Evolutionary conservation across 2,113 vertebrate genomes (phyloP), one percentile per base, ranked within the genome.

Genomic region (Puma concolor): DNA sequence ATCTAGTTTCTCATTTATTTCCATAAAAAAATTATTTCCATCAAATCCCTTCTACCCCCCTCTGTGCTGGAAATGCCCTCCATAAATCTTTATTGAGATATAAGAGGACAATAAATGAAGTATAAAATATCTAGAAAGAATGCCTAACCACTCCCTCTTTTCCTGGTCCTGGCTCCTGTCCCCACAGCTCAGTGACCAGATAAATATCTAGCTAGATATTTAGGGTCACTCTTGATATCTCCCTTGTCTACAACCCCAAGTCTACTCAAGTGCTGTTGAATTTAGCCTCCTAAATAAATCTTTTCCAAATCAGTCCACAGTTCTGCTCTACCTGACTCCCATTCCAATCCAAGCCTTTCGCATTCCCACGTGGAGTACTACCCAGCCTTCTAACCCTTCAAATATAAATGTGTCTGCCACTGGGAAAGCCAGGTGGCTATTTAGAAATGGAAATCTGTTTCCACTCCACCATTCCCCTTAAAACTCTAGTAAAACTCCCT

Each of bases 1-100:
- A 69, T 92, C 71, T 67, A 89, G 60, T 86, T 96, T 91, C 63
- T 94, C 74, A 57, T 88, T 96, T 94, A 85, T 82, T 90, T 94
- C 74, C 88, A 95, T 57, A 72, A 77, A 89, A 95, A 92, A 60
- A 60, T 60, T 60, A 60, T 60, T 60, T 60, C 57, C 38, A 90
- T 63, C 85, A 97, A 96, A 92, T 79, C 23, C 54, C 82, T 96
- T 93, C 72, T 72, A 67, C 29, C 31, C 33, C 50, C 1, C 67
- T 72, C 63, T 94, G 64, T 76, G 66, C 31, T 96, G 57, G 29
- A 95, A 80, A 57, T 52, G 67, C 13, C 76, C 63, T 90, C 69
- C 38, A 74, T 27, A 69, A 83, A 87, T 84, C 52, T 93, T 88
- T 86, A 72, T n/a, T 87, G 63, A 81, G 29, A 96, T 88, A 41